Base-by-base conservation (phyloP, 2,113 vertebrate species). In the Brienomyrus brachyistius region DNA sequence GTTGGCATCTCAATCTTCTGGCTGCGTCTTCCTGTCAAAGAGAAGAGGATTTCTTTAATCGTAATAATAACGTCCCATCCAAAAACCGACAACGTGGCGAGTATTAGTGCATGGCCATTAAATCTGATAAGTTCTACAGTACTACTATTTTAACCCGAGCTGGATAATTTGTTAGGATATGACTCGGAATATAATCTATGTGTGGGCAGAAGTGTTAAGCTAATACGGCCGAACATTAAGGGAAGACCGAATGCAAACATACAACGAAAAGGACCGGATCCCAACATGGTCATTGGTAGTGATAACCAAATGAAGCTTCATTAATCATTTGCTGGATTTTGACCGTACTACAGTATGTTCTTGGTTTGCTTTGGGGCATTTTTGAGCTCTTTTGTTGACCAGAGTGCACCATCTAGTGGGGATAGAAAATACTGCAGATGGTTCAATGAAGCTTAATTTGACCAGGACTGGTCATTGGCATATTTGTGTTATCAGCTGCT, bases 31-130 rank as follows among this genome's bases (percentile, higher is more conserved):
- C 94, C 95, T 96, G 95, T 95, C 84, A 89, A 90, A 94, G 92
- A 95, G 93, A 95, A 95, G 92, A 89, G 92, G 92, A 27, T 92
- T 90, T 92, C 92, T 93, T 95, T 95, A 94, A 93, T 91, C 82
- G 84, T 86, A 92, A 94, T 92, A 92, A 94, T 92, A 92, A 93
- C 91, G 94, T 94, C 92, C 92, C 93, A 93, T 91, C 31, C 43
- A 52, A 92, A 84, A 91, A 91, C 90, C 6, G 93, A 92, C 89
- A 92, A 88, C 91, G n/a, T 9, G 90, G 2, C 40, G 54, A 82
- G 92, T 93, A 92, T 5, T 31, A 56, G 66, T 48, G 23, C 5
- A 59, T 31, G 43, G 59, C 77, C 31, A n/a, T 43, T 23, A 3
- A n/a, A 13, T 47, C 19, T 51, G 35, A 74, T 43, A 83, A 59